Conservation (phyloP, 1,140 invertebrate genomes). For the Leptinotarsa texana region DNA sequence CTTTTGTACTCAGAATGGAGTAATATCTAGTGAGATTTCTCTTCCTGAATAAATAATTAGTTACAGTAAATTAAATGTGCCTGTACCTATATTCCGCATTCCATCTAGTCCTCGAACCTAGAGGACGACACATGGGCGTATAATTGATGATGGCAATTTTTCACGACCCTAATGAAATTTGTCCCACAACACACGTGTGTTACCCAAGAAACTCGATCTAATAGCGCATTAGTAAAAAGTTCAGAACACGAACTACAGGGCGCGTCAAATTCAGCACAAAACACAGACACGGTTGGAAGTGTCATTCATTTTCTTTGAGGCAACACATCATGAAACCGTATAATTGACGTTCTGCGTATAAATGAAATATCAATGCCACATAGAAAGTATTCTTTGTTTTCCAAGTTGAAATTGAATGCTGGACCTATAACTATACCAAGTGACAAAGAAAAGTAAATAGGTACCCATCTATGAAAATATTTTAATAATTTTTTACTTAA, state of each 20-base stretch:
- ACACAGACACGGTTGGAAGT: slow-evolving; percentile 7
- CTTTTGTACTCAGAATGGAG: too few relatives aligned
- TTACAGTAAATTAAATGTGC: not conserved
- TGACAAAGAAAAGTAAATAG: too few relatives aligned
- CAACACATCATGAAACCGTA: not conserved
- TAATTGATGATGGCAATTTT: slow-evolving; percentile 47
- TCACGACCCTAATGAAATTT: slow-evolving; percentile 44
- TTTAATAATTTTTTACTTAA: too few relatives aligned
- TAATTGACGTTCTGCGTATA: too few relatives aligned
- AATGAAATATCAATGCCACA: too few relatives aligned
- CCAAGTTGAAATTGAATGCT: too few relatives aligned
- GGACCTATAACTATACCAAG: too few relatives aligned
- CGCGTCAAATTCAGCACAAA: slow-evolving; percentile 14
- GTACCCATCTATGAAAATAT: too few relatives aligned
- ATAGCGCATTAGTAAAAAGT: slow-evolving; percentile 42
- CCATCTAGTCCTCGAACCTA: not conserved
- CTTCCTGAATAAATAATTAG: not conserved
- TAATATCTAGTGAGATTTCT: too few relatives aligned
- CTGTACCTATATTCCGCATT: not conserved
- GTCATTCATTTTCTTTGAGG: not conserved
- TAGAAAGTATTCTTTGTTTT: too few relatives aligned
- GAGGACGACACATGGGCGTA: slow-evolving; percentile 40
- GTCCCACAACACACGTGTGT: slow-evolving; percentile 36
- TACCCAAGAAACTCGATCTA: slow-evolving; percentile 40
- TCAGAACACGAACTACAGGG: slow-evolving; percentile 17